These are phyloP conservation scores for Corythoichthys intestinalis DNA, from an alignment of 2,113 vertebrate genomes.

Conservation along the genomic window DNA sequence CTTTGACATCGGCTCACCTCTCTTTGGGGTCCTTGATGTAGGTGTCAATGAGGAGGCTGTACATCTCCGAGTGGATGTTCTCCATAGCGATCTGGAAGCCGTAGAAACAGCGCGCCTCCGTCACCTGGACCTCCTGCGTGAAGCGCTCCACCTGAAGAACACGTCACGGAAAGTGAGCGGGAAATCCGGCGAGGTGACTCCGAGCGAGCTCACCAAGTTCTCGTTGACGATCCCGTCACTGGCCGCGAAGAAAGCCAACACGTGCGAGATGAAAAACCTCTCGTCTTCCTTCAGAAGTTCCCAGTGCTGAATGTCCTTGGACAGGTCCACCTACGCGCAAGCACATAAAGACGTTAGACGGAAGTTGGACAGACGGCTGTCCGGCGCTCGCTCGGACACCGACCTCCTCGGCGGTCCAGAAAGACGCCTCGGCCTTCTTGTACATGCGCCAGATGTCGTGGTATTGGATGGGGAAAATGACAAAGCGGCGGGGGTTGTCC, in stretches of 20 bases:
- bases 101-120: conserved; percentile 77
- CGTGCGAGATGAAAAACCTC: conserved; percentile 89
- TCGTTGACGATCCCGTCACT: conserved; percentile 98
- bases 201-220: conserved; percentile 80
- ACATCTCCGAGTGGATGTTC: conserved; percentile 99
- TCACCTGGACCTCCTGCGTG: conserved; percentile 81
- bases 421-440: conserved; percentile 96
- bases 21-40: conserved; percentile 89
- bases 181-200: too few species aligned
- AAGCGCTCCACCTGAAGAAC: conserved; percentile 90
- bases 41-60: conserved; percentile 95
- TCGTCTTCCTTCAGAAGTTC: conserved; percentile 88
- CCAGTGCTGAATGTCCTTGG: conserved; percentile 93
- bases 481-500: conserved; percentile 89
- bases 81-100: conserved; percentile 99
- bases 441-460: conserved; percentile 99
- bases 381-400: too few species aligned
- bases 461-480: conserved; percentile 93
- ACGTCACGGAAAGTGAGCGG: conserved; percentile 22
- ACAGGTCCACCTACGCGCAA: conserved; percentile 85
- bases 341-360: neutral
- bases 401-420: conserved; percentile 98
- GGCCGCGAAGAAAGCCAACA: conserved; percentile 94
- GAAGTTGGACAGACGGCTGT: too few species aligned
- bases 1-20: conserved; percentile 68